A percentile compares a stretch with the other conserved stretches of the same genome.
These are phyloP conservation scores for Ernsta delagoae DNA, from an alignment of 2,888 invertebrate genomes.

Conservation along the genomic window DNA sequence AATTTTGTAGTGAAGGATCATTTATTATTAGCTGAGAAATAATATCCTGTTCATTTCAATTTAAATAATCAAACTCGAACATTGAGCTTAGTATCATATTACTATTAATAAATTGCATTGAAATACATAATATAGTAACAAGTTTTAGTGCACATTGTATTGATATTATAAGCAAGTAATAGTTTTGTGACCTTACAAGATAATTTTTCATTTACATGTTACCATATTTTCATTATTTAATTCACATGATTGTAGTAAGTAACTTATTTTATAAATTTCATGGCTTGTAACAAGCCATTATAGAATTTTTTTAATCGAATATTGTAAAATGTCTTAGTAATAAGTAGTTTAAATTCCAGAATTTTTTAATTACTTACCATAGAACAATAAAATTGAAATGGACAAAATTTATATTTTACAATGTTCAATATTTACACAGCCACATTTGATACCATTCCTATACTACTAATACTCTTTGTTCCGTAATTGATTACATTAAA, in stretches of 20 bases:
- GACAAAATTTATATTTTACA: constrained; percentile 16
- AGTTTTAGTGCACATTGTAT: too few species aligned
- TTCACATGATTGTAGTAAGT: too few species aligned
- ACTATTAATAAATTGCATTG: neutral
- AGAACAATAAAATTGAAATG: constrained; percentile 2
- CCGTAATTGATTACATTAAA: neutral
- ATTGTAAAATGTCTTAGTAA: too few species aligned
- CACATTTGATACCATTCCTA: constrained; percentile 17
- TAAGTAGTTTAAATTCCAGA: neutral
- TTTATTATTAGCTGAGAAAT: too few species aligned
- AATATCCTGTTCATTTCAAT: too few species aligned
- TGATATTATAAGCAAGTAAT: neutral
- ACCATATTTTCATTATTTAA: too few species aligned
- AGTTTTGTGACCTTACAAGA: neutral
- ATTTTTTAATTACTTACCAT: neutral
- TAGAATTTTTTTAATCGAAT: too few species aligned
- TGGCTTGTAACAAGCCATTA: neutral
- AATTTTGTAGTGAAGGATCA: too few species aligned
- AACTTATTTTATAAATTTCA: neutral
- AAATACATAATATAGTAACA: neutral
- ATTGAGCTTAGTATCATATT: neutral
- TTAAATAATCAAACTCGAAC: neutral
- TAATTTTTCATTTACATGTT: neutral
- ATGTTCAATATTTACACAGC: constrained; percentile 19
- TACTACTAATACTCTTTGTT: constrained; percentile 1